Base-by-base conservation (phyloP, 2,113 vertebrate genomes). In the Prochilodus magdalenae region DNA sequence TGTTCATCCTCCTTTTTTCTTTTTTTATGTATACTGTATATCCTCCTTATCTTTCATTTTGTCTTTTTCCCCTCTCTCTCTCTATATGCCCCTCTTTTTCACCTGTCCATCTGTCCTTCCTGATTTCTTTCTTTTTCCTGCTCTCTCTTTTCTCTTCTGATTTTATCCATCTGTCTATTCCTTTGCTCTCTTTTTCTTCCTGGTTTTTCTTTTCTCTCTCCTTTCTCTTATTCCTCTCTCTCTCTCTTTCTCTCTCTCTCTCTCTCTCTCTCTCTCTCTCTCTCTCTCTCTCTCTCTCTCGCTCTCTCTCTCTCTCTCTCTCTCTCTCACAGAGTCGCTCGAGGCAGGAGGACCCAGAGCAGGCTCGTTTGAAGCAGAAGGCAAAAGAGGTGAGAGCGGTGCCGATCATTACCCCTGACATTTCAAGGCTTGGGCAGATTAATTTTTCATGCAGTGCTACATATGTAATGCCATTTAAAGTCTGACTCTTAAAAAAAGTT, bases 401-500 rank as follows among this genome's bases (percentile, higher is more conserved):
- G 85, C 93, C 95, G 95, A 96, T 97, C 96, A 96, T 97, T 97
- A 97, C 94, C 94, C 94, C 95, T 97, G 96, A 97, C 96, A 96
- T 98, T 97, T 93, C 90, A 95, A 95, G 95, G 95, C 95, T 96
- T 89, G 85, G 81, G 88, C 86, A 86, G 95, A 97, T 98, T 95
- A 96, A 98, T 97, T 95, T 98, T 98, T 98, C 94, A 98, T 97
- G 96, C 94, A 91, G 90, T 91, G 87, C 93, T 96, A 95, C 97
- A 97, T 96, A 95, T 97, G 95, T 97, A 96, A 96, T 95, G 94
- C 94, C 96, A 97, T 97, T 97, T 98, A 96, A 97, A 96, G 95
- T 96, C 96, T 90, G 93, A 96, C 91, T 95, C 90, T 36, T 24
- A 12, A 55, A 75, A 77, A 77, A 69, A 66, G 95, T 97, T 97